Evolutionary conservation across 2,888 invertebrate genomes (phyloP).

Genomic region (Polydrusus pterygomalis): DNA sequence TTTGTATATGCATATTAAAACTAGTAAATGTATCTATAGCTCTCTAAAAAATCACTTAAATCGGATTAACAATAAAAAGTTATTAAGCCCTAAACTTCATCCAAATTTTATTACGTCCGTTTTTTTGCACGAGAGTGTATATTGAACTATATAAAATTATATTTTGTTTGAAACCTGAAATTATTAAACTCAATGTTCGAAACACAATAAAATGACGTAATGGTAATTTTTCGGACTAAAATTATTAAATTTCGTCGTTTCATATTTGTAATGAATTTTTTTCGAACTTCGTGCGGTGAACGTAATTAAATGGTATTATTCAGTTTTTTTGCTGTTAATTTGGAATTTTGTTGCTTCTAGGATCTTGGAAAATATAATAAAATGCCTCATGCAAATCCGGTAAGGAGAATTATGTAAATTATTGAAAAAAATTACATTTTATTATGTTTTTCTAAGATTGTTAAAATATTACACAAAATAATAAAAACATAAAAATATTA

Average conservation of each 20-base stretch:
- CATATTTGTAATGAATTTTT: slow-evolving; percentile 14
- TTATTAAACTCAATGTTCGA: neutral
- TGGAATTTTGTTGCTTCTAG: slow-evolving; percentile 6
- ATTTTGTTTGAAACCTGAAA: neutral
- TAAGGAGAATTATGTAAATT: neutral
- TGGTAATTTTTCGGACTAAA: slow-evolving; percentile 8
- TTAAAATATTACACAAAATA: too few species aligned
- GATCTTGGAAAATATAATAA: neutral
- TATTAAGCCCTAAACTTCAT: too few species aligned
- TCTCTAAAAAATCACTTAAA: too few species aligned
- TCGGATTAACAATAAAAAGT: too few species aligned
- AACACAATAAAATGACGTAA: slow-evolving; percentile 14
- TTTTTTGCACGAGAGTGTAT: too few species aligned
- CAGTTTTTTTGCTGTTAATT: neutral
- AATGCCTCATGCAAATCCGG: neutral
- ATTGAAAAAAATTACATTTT: neutral
- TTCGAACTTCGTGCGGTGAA: neutral
- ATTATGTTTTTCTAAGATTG: too few species aligned
- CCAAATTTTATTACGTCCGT: too few species aligned
- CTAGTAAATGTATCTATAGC: too few species aligned
- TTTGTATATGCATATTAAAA: too few species aligned
- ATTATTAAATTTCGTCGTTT: slow-evolving; percentile 9
- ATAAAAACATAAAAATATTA: too few species aligned
- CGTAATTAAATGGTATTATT: neutral
- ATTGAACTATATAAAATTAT: too few species aligned